Evolutionary conservation across 2,797 vertebrate genomes (phyloP).

Genomic region (Threskiornis aethiopicus): DNA sequence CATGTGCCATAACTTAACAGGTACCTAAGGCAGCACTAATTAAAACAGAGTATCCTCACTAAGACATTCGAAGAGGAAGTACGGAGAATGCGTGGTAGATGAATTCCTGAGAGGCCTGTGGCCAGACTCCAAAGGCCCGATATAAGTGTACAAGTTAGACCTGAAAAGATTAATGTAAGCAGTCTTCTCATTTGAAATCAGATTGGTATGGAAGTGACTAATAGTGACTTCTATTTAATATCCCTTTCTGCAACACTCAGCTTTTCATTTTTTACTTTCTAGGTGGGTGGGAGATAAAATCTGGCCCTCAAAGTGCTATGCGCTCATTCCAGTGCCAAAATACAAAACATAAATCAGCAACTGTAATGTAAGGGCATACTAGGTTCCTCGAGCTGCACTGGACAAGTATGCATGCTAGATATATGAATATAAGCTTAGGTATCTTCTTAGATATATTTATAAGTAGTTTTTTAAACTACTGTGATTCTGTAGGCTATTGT

Average conservation of each 20-base stretch:
- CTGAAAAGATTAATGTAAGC: background rate
- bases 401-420: background rate
- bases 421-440: background rate
- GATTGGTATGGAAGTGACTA: background rate
- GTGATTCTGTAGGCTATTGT: background rate
- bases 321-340: background rate
- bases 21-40: background rate
- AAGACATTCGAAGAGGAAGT: background rate
- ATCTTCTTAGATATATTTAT: background rate
- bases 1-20: background rate
- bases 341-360: background rate
- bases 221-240: background rate
- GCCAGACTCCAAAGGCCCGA: background rate
- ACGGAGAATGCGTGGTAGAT: background rate
- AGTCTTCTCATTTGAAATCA: background rate
- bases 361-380: background rate
- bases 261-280: conserved; percentile 13
- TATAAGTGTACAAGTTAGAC: background rate
- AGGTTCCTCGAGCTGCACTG: background rate
- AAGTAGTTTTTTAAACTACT: background rate
- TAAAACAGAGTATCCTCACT: background rate
- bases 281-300: background rate
- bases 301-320: background rate
- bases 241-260: background rate
- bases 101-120: background rate